Percentiles rank a stretch among this genome's conserved stretches.
Conservation (phyloP, 2,888 invertebrate species). For the Mactromeris polynyma region DNA sequence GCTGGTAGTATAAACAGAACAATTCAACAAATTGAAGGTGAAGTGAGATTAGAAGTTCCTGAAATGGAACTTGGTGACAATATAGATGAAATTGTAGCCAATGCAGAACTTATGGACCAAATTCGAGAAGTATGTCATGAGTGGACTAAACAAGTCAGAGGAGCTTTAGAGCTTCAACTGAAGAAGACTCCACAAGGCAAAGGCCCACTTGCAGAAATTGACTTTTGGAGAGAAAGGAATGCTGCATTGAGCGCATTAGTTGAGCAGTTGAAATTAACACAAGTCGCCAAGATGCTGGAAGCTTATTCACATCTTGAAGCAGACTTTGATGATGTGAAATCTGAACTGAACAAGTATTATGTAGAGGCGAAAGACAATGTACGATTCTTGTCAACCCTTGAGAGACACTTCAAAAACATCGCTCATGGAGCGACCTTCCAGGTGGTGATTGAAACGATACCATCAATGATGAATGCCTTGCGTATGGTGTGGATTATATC, state of each 20-base stretch:
- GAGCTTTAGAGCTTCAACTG: constrained; percentile 84
- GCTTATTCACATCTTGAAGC: constrained; percentile 89
- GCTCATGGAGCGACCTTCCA: constrained; percentile 91
- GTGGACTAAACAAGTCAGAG: constrained; percentile 89
- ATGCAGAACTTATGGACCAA: constrained; percentile 86
- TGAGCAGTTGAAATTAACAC: constrained; percentile 93
- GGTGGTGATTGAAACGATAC: constrained; percentile 92
- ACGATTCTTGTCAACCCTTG: constrained; percentile 92
- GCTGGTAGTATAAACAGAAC: constrained; percentile 90
- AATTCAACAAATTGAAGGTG: constrained; percentile 92
- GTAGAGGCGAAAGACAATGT: constrained; percentile 93
- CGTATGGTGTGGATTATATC: constrained; percentile 97
- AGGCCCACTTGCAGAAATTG: constrained; percentile 94
- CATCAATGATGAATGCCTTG: constrained; percentile 93
- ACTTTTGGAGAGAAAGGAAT: constrained; percentile 94
- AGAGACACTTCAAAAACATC: constrained; percentile 92
- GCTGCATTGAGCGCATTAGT: constrained; percentile 92
- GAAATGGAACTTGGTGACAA: constrained; percentile 84
- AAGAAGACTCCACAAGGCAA: constrained; percentile 89
- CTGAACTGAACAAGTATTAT: constrained; percentile 90
- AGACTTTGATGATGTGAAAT: constrained; percentile 90
- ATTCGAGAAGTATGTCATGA: constrained; percentile 88
- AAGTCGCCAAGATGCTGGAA: constrained; percentile 90
- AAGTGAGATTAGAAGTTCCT: constrained; percentile 89
- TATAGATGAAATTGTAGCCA: constrained; percentile 86